Evolutionary conservation across 2,888 invertebrate genomes (phyloP).

Genomic region (Agrotis clavis): DNA sequence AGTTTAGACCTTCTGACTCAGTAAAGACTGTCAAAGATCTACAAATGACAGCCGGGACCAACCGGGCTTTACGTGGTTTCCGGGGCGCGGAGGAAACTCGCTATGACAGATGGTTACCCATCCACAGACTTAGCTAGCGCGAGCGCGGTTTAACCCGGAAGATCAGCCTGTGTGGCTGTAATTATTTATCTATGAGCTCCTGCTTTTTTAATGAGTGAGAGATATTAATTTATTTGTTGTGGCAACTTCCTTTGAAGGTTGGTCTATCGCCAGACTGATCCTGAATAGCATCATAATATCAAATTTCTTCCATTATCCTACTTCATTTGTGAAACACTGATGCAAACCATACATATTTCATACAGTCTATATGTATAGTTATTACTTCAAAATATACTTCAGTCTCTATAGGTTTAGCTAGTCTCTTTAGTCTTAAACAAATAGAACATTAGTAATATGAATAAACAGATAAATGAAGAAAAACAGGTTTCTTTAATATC

Average conservation of each 20-base stretch:
- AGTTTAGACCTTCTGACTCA: too few species aligned
- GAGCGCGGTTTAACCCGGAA: too few species aligned
- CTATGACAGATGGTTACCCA: too few species aligned
- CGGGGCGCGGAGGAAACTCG: too few species aligned
- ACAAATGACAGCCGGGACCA: too few species aligned
- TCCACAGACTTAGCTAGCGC: too few species aligned
- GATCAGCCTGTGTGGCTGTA: too few species aligned
- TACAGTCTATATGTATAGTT: background rate
- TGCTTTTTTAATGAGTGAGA: background rate
- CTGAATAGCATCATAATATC: fast-evolving
- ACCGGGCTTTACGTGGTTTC: too few species aligned
- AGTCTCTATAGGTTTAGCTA: background rate
- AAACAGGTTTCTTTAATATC: constrained; percentile 50
- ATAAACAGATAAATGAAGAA: constrained; percentile 41
- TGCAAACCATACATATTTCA: background rate
- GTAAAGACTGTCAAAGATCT: too few species aligned
- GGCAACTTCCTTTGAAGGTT: background rate
- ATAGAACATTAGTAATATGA: constrained; percentile 17
- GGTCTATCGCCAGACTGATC: background rate
- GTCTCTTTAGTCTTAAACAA: constrained; percentile 8
- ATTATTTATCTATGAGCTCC: too few species aligned
- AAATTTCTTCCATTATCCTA: too few species aligned
- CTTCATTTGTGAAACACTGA: background rate
- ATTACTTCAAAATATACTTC: background rate
- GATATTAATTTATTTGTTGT: background rate